Conservation (phyloP, 2,797 vertebrate genomes). For the Paguma larvata region DNA sequence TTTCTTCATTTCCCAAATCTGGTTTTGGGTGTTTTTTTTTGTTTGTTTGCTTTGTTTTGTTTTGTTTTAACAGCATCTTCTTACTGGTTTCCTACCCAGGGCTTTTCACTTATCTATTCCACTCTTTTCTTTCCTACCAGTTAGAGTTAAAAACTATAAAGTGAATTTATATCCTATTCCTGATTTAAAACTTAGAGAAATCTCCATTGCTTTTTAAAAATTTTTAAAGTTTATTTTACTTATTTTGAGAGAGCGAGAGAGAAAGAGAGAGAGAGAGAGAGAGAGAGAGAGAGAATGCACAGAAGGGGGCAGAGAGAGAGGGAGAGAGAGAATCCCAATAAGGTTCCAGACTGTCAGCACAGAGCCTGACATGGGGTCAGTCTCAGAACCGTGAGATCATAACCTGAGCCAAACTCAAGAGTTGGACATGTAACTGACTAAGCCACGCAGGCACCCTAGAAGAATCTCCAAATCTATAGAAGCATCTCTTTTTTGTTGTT, state of each 20-base stretch:
- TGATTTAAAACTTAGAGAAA: not conserved
- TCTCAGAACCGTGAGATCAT: too few species aligned
- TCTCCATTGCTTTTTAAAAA: not conserved
- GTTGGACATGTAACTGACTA: too few species aligned
- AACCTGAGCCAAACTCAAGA: too few species aligned
- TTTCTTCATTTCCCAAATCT: not conserved
- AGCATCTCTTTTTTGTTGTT: not conserved
- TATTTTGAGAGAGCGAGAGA: too few species aligned
- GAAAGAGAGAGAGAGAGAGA: too few species aligned
- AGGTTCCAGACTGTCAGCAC: too few species aligned
- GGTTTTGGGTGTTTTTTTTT: too few species aligned
- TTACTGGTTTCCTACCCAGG: not conserved
- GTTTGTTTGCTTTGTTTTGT: not conserved
- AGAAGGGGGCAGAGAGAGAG: too few species aligned
- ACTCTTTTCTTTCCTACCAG: not conserved
- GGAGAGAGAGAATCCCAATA: too few species aligned
- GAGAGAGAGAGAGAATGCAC: too few species aligned
- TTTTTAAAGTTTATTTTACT: too few species aligned
- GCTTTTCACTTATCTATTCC: not conserved
- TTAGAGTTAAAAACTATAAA: not conserved
- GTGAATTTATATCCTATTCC: not conserved
- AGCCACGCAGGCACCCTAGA: not conserved
- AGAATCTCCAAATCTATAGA: not conserved
- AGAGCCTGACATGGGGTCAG: too few species aligned
- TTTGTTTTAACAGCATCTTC: not conserved